A percentile compares a stretch with the other conserved stretches of the same genome.
Conservation (phyloP, 2,797 vertebrate species). For the Sebastes itinus region DNA sequence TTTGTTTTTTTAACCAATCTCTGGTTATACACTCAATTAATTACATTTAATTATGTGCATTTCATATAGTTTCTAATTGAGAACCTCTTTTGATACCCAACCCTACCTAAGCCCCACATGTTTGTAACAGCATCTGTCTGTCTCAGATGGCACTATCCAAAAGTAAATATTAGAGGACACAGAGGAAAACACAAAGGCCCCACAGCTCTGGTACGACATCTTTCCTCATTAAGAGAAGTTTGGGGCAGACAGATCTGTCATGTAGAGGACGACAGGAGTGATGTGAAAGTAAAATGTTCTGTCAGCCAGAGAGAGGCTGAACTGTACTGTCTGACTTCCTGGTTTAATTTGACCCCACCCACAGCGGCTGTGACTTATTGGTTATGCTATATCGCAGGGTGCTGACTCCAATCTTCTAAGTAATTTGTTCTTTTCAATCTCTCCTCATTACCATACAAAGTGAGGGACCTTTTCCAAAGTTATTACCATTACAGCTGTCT, state of each 20-base stretch:
- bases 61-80: background rate
- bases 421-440: conserved; percentile 69
- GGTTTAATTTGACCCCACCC: conserved; percentile 44
- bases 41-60: background rate
- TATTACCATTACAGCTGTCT: conserved; percentile 52
- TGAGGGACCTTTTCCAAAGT: conserved; percentile 56
- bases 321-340: conserved; percentile 37
- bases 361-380: conserved; percentile 32
- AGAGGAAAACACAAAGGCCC: background rate
- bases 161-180: background rate
- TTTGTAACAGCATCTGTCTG: background rate
- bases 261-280: background rate
- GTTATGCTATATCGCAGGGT: conserved; percentile 51
- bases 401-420: conserved; percentile 68
- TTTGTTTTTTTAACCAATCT: background rate
- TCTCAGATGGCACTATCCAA: background rate
- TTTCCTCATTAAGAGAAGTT: background rate
- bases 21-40: background rate
- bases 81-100: background rate
- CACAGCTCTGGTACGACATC: background rate
- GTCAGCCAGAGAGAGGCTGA: background rate
- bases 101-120: background rate
- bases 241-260: background rate
- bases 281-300: conserved; percentile 4
- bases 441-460: conserved; percentile 71